phyloP scores from a whole-genome alignment of 2,888 invertebrate genomes.

The Archaeoteleia sp. region DNA sequence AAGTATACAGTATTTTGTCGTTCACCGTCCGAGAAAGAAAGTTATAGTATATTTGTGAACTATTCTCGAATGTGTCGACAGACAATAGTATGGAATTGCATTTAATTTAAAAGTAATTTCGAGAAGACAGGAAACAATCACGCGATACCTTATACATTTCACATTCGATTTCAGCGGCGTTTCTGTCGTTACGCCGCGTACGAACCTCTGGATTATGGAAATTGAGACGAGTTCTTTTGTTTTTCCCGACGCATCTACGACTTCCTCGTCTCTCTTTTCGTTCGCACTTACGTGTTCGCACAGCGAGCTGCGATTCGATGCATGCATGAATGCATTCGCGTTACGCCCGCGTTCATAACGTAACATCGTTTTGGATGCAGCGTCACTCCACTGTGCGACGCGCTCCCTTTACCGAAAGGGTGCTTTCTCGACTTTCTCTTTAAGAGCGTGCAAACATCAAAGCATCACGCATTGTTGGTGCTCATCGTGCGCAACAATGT shows the following conservation, averaged over 20 bases:
- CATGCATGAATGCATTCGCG: conserved; percentile 36
- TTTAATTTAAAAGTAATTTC: conserved; percentile 40
- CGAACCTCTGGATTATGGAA: conserved; percentile 47
- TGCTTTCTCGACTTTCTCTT: conserved; percentile 45
- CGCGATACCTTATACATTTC: conserved; percentile 49
- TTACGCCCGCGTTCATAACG: conserved; percentile 34
- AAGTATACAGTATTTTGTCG: too few species aligned
- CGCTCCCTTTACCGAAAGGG: conserved; percentile 18
- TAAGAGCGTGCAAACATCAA: conserved; percentile 51
- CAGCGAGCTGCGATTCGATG: too few species aligned
- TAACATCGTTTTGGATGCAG: conserved; percentile 23
- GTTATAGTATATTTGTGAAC: too few species aligned
- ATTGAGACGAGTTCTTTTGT: conserved; percentile 38
- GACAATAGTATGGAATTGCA: too few species aligned
- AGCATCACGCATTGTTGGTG: conserved; percentile 29
- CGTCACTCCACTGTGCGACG: too few species aligned
- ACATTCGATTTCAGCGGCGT: conserved; percentile 42
- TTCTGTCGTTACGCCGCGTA: conserved; percentile 34
- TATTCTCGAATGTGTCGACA: too few species aligned
- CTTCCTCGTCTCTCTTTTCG: conserved; percentile 17
- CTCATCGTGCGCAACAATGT: conserved; percentile 26
- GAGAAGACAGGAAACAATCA: conserved; percentile 37
- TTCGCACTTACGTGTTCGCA: conserved; percentile 31
- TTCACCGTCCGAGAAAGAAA: too few species aligned
- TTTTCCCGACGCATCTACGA: conserved; percentile 30